A percentile compares a stretch with the other conserved stretches of the same genome.
These are phyloP conservation scores for Pinctada fucata DNA, from an alignment of 2,888 invertebrate genomes.

Conservation along the genomic window DNA sequence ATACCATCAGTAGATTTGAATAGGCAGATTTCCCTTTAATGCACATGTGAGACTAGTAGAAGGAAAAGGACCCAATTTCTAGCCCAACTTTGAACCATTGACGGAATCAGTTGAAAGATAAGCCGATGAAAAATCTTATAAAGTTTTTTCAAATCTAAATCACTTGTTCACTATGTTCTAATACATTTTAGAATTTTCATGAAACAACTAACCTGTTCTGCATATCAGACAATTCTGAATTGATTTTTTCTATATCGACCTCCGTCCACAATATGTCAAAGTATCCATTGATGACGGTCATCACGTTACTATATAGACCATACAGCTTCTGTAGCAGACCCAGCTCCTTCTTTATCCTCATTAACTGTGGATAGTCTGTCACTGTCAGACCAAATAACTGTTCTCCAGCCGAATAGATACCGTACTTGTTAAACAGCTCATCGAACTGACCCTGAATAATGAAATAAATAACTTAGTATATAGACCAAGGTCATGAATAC, in stretches of 20 bases:
- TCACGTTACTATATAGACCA: conserved; percentile 74
- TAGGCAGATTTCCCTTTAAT: no score
- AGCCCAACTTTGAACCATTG: no score
- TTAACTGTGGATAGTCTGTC: conserved; percentile 72
- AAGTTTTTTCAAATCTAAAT: no score
- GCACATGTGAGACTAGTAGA: no score
- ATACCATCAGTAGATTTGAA: no score
- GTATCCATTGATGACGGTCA: conserved; percentile 74
- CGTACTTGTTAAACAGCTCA: conserved; percentile 72
- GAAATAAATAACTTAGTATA: neutral
- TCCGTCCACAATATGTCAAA: conserved; percentile 75
- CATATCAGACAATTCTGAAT: conserved; percentile 71
- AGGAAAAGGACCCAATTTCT: no score
- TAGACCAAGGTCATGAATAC: neutral
- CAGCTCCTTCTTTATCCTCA: conserved; percentile 72
- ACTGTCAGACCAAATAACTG: conserved; percentile 74
- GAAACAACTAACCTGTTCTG: conserved; percentile 64
- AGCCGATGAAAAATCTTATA: no score
- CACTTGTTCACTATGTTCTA: no score
- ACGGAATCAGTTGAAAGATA: no score
- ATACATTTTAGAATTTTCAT: no score
- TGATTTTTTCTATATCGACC: conserved; percentile 76
- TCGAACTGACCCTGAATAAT: conserved; percentile 70
- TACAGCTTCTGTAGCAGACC: conserved; percentile 75
- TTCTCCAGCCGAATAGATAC: conserved; percentile 74